Conservation (phyloP, 2,113 vertebrate species). For the Brachyhypopomus occidentalis region DNA sequence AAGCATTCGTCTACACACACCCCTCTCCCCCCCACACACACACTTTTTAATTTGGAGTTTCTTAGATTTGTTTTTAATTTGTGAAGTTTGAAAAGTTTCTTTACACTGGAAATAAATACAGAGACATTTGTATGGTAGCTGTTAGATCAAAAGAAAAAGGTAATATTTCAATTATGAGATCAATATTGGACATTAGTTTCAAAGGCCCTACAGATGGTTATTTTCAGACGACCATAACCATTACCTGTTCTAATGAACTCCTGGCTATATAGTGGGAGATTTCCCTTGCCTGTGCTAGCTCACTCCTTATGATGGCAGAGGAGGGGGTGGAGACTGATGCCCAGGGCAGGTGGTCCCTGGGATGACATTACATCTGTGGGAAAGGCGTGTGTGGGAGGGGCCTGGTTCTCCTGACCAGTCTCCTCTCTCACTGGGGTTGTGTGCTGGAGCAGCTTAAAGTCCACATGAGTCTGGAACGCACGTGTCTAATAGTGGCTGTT, state of each 20-base stretch:
- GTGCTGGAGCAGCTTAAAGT: conserved; percentile 8
- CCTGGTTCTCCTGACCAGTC: conserved; percentile 35
- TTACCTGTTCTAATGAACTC: conserved; percentile 54
- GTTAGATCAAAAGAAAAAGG: conserved; percentile 20
- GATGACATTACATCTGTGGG: conserved; percentile 53
- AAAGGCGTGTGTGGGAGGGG: conserved; percentile 45
- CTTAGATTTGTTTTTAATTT: conserved; percentile 31
- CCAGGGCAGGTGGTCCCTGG: conserved; percentile 50
- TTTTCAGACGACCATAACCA: conserved; percentile 38
- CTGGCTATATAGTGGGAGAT: conserved; percentile 42
- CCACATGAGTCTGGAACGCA: neutral
- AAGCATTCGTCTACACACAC: neutral
- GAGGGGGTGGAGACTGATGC: conserved; percentile 42
- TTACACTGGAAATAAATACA: neutral
- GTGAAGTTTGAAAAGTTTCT: conserved; percentile 33
- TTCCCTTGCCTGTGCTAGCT: conserved; percentile 49
- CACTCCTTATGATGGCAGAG: conserved; percentile 34
- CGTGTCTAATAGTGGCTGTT: too few relatives aligned
- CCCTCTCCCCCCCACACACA: neutral
- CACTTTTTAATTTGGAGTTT: conserved; percentile 2
- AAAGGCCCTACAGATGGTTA: conserved; percentile 32
- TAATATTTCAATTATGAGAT: conserved; percentile 7
- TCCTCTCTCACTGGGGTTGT: conserved; percentile 5
- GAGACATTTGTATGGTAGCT: conserved; percentile 21
- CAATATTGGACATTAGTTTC: conserved; percentile 35